Evolutionary conservation across 2,797 vertebrate species (phyloP), one percentile per base, ranked within the genome.

Genomic region (Enteromius fasciolatus): DNA sequence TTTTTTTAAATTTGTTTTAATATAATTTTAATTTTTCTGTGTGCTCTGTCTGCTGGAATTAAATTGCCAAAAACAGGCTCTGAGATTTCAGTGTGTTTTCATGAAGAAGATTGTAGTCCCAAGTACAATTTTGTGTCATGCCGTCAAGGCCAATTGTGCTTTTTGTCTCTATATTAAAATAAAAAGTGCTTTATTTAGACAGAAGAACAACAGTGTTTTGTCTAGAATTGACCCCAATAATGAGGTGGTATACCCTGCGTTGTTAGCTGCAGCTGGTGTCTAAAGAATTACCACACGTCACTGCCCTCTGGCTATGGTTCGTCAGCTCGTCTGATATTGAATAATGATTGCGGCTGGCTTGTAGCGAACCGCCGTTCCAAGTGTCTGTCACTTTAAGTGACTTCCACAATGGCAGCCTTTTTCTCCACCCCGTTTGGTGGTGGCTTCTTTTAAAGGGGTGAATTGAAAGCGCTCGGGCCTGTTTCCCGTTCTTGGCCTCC

Each of bases 361-460:
- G 83, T 83, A 69, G 72, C 57, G 78, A 87, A 84, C 81, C 77
- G 9, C 86, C 57, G 70, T 72, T 83, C 75, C 41, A 31, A 82
- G 84, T 70, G 67, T 69, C 90, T 92, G 92, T 90, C 88, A 83
- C 92, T 93, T 93, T 93, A 91, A 93, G 90, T 89, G 88, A 93
- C 92, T 91, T 89, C 89, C 90, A 92, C 91, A 90, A 92, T 91
- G 90, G 90, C 63, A 82, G 76, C 63, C 85, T 90, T 87, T 89
- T 88, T 91, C 89, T 83, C 39, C 73, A 57, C 89, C 88, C 86
- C 86, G 89, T 87, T 72, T 82, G 91, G 90, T 88, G 90, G 89
- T 90, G 91, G 88, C 92, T 92, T 89, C 90, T 91, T 92, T 92
- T 90, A 89, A 87, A 81, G 86, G 86, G 85, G 85, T 67, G 85